Evolutionary conservation across 2,113 vertebrate genomes (phyloP), one percentile per base, ranked within the genome.

Genomic region (Gobius niger): DNA sequence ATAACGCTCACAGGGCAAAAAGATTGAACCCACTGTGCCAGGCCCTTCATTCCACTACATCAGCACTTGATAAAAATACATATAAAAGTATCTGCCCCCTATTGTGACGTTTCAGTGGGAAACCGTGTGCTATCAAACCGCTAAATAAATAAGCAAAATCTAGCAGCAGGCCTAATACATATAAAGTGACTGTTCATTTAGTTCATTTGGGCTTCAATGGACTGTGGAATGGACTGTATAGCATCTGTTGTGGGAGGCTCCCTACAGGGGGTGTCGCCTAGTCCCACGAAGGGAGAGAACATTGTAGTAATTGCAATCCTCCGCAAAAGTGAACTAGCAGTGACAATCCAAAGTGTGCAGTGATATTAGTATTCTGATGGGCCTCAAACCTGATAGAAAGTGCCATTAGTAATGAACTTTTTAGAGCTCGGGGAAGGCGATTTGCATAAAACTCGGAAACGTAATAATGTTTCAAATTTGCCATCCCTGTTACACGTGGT

Each of bases 341-440:
- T 77, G 83, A 87, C 77, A 76, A 85, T 70, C 73, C 76, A 63
- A 75, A 76, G 68, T 69, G 67, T 77, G 53, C 44, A 63, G 68
- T 75, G 81, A 77, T 83, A 90, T 91, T 89, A 88, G 84, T 73
- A 90, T 91, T 87, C 76, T 42, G 74, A 80, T 82, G 54, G 83
- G 83, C 73, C 69, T 78, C 46, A 49, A 67, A 81, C 80, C 82
- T 86, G 86, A 90, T 90, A 85, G 81, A 87, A 88, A 85, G 81
- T 47, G 78, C 85, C 77, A 90, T 89, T 88, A 89, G 84, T 90
- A 87, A 89, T 90, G 87, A 90, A 90, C 84, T 34, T 90, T 89
- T 72, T 73, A 80, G 82, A 19, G 85, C 85, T 82, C 70, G 73
- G 70, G 62, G 70, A 82, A 80, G 24, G 82, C 52, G 16, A 92